phyloP scores from a whole-genome alignment of 1,140 invertebrate species.

The Metaphire vulgaris region DNA sequence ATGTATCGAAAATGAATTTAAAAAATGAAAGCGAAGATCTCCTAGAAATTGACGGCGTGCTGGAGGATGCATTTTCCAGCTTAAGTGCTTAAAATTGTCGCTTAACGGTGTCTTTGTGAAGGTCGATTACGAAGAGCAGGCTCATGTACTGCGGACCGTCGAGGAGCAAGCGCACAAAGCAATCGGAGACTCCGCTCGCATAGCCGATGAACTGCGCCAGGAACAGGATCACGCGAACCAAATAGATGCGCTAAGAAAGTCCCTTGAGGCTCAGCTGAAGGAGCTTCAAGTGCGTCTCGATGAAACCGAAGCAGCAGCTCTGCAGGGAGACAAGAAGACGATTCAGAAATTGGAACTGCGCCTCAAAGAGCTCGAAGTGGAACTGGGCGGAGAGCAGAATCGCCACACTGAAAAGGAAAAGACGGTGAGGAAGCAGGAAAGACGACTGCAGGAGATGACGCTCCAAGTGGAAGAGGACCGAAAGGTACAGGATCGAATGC shows the following conservation, averaged over 20 bases:
- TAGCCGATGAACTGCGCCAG: slow-evolving; percentile 94
- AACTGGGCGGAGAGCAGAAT: slow-evolving; percentile 94
- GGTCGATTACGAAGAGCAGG: slow-evolving; percentile 51
- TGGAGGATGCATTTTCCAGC: too few species aligned
- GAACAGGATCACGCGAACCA: slow-evolving; percentile 98
- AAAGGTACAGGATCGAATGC: slow-evolving; percentile 95
- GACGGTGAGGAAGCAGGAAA: slow-evolving; percentile 70
- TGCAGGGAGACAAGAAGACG: slow-evolving; percentile 91
- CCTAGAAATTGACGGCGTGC: too few species aligned
- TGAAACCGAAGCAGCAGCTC: slow-evolving; percentile 89
- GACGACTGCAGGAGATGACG: slow-evolving; percentile 62
- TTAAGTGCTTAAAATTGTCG: too few species aligned
- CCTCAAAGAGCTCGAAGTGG: slow-evolving; percentile 77
- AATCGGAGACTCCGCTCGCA: slow-evolving; percentile 92
- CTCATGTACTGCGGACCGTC: slow-evolving; percentile 46
- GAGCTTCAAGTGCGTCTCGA: slow-evolving; percentile 83
- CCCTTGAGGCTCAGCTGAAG: slow-evolving; percentile 93
- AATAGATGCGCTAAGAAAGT: slow-evolving; percentile 95
- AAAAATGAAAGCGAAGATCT: too few species aligned
- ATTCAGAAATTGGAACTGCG: slow-evolving; percentile 57
- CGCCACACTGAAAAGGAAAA: slow-evolving; percentile 71
- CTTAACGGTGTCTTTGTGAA: too few species aligned
- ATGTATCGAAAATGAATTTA: too few species aligned
- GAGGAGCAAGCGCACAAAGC: slow-evolving; percentile 63
- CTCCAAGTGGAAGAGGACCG: slow-evolving; percentile 86